Evolutionary conservation across 2,113 vertebrate genomes (phyloP).

Genomic region (Tichodroma muraria): DNA sequence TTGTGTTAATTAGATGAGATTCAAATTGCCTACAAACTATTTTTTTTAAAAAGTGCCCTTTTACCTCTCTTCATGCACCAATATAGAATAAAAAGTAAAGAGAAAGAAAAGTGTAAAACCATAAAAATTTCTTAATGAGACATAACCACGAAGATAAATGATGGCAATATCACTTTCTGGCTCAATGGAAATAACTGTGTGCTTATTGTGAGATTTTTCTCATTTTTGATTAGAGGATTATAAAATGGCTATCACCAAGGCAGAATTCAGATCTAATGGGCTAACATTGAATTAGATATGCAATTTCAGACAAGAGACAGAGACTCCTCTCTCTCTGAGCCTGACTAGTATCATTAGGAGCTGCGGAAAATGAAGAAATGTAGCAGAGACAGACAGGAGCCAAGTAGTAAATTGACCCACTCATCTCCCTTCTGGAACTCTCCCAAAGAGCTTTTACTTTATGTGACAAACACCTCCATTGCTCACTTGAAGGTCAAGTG

Average conservation of each 20-base stretch:
- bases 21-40: not conserved
- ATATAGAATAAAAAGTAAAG: not conserved
- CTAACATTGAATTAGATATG: not conserved
- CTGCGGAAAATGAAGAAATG: not conserved
- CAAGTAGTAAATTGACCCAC: slow-evolving; percentile 39
- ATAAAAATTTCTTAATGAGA: not conserved
- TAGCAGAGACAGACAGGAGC: slow-evolving; percentile 23
- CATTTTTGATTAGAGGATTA: not conserved
- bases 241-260: not conserved
- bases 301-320: not conserved
- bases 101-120: not conserved
- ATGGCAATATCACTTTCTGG: not conserved
- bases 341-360: not conserved
- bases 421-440: slow-evolving; percentile 2
- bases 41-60: not conserved
- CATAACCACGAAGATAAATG: not conserved
- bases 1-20: not conserved
- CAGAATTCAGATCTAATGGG: not conserved
- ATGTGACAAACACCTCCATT: not conserved
- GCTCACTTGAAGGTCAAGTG: slow-evolving; percentile 45
- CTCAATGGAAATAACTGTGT: not conserved
- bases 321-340: not conserved
- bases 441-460: slow-evolving; percentile 36
- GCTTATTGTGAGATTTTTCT: not conserved
- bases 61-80: not conserved